Evolutionary conservation across 2,888 invertebrate species (phyloP), one percentile per base, ranked within the genome.

Genomic region (Eupithecia inturbata): DNA sequence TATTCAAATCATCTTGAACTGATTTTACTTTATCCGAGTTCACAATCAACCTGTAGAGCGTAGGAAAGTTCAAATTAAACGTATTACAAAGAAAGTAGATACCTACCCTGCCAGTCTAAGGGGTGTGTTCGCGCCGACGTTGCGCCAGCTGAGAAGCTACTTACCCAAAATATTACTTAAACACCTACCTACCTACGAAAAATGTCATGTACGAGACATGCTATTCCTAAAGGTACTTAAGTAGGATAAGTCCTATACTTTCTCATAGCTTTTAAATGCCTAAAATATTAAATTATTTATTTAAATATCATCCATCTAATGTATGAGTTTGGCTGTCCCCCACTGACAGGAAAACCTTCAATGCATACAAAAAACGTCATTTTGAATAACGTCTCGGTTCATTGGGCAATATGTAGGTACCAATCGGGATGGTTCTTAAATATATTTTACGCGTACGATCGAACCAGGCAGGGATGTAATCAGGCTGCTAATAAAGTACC

Each of bases 291-390:
- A n/a, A 3, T 9, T 3, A 7, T 16, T 49, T 45, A n/a, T 53
- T 53, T 53, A 53, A 53, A 22, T 53, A 22, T 53, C 22, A 10
- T 22, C 10, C 31, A 45, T 22, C 5, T 19, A 39, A 60, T 33
- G 10, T 60, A 39, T 22, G 28, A 16, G 28, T 39, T 41, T 4
- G 45, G 12, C 26, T 5, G 26, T 9, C 45, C 28, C 3, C 67
- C 67, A 31, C 26, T 67, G 31, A 31, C 67, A 67, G 41, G 45
- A 69, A 69, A 69, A 36, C 69, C 22, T 70, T 62, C 87, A 87
- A 88, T 87, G 88, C 87, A 89, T 90, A 89, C 88, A 87, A 88
- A 89, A 89, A 89, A 86, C 88, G 88, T 90, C 86, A 89, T 89
- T 91, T 89, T 89, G 89, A 90, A 89, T 90, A 89, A 86, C 83